phyloP scores from a whole-genome alignment of 2,113 vertebrate genomes.

The Alethe diademata region DNA sequence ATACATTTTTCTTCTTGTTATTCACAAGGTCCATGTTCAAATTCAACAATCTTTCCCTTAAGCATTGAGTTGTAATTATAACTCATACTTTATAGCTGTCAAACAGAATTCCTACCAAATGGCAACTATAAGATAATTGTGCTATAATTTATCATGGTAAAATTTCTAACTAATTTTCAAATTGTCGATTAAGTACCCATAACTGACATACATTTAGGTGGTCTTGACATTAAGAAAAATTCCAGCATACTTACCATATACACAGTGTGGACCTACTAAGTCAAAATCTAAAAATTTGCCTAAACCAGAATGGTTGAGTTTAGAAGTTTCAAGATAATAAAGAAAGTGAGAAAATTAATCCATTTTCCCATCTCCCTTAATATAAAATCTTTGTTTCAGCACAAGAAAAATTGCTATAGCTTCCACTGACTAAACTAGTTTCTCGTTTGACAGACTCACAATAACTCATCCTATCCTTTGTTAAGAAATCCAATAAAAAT shows the following conservation, averaged over 20 bases:
- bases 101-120: neutral
- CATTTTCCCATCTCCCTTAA: neutral
- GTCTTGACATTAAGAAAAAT: neutral
- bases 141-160: neutral
- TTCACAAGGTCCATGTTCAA: neutral
- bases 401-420: neutral
- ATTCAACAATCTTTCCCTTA: neutral
- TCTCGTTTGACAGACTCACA: slow-evolving; percentile 50
- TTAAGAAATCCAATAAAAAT: slow-evolving; percentile 54
- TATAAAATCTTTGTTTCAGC: neutral
- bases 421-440: slow-evolving; percentile 50
- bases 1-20: neutral
- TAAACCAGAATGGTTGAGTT: neutral
- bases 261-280: neutral
- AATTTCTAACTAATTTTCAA: neutral
- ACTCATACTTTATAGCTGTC: neutral
- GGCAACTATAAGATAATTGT: neutral
- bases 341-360: neutral
- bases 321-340: neutral
- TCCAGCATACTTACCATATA: neutral
- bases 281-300: neutral
- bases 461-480: neutral
- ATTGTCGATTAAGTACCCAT: neutral
- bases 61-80: neutral
- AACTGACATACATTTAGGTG: neutral